Evolutionary conservation across 2,113 vertebrate species (phyloP).

Genomic region (Hippolais icterina): DNA sequence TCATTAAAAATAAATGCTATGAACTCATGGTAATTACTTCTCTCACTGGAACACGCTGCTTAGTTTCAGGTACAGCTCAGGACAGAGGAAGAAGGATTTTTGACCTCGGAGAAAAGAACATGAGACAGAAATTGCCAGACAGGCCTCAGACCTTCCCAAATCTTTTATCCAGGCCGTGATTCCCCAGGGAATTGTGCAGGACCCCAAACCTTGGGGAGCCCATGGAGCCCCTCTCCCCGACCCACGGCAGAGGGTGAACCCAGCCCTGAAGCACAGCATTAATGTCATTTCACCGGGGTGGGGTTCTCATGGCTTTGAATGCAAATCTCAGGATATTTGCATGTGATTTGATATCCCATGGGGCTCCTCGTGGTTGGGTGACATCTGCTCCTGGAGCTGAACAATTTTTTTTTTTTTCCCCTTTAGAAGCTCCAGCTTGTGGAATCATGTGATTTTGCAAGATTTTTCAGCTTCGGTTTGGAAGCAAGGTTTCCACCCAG

Average conservation of each 20-base stretch:
- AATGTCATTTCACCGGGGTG: neutral
- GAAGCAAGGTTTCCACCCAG: slow-evolving; percentile 42
- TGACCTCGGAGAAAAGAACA: neutral
- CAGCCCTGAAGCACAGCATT: rapidly evolving
- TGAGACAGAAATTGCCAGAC: neutral
- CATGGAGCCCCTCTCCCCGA: rapidly evolving
- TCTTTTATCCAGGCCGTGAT: rapidly evolving
- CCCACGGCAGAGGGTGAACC: rapidly evolving
- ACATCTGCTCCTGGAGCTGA: slow-evolving; percentile 45
- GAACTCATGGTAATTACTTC: slow-evolving; percentile 57
- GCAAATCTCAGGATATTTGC: neutral
- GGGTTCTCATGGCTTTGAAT: neutral
- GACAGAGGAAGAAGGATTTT: slow-evolving; percentile 34
- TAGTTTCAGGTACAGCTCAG: slow-evolving; percentile 38
- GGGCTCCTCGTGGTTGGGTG: slow-evolving; percentile 47
- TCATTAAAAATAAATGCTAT: slow-evolving; percentile 51
- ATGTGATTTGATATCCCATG: slow-evolving; percentile 21
- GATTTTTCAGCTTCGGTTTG: slow-evolving; percentile 33
- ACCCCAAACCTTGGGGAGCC: neutral
- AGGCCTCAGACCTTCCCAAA: neutral
- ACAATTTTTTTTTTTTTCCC: neutral
- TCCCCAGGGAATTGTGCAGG: neutral
- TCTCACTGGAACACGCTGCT: slow-evolving; percentile 45
- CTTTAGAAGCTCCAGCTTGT: slow-evolving; percentile 46
- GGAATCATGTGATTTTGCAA: slow-evolving; percentile 51